phyloP scores from a whole-genome alignment of 2,797 vertebrate genomes.

The Pantherophis alleghaniensis region DNA sequence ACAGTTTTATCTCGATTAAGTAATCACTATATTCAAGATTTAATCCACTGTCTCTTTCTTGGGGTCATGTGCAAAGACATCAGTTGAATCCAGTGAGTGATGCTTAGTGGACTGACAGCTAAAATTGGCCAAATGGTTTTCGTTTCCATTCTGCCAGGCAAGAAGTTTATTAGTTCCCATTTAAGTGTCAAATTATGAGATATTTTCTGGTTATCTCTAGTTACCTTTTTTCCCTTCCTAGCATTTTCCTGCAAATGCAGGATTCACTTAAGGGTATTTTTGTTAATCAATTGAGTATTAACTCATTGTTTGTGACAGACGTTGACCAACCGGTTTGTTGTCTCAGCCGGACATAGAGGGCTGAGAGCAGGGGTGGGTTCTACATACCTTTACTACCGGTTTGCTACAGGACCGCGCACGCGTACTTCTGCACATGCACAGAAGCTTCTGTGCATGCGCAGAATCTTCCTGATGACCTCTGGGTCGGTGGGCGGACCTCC shows the following conservation, averaged over 20 bases:
- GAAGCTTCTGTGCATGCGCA: too few species aligned
- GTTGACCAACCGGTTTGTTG: not conserved
- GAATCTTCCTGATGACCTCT: too few species aligned
- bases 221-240: not conserved
- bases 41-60: slow-evolving; percentile 45
- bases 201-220: slow-evolving; percentile 53
- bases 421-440: too few species aligned
- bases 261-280: not conserved
- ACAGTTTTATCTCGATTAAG: slow-evolving; percentile 22
- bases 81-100: slow-evolving; percentile 24
- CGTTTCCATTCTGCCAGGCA: slow-evolving; percentile 42
- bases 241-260: not conserved
- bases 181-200: slow-evolving; percentile 33
- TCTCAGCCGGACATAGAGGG: not conserved
- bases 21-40: slow-evolving; percentile 31
- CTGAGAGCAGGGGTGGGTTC: too few species aligned
- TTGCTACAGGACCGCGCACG: too few species aligned
- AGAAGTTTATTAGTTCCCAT: slow-evolving; percentile 25
- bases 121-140: slow-evolving; percentile 24
- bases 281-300: not conserved
- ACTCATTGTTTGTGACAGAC: not conserved
- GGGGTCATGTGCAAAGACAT: slow-evolving; percentile 36
- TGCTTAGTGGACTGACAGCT: slow-evolving; percentile 3
- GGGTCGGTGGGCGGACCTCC: too few species aligned
- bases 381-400: too few species aligned